These are phyloP conservation scores for Eristalis intricaria DNA, from an alignment of 2,888 invertebrate species.

Conservation along the genomic window DNA sequence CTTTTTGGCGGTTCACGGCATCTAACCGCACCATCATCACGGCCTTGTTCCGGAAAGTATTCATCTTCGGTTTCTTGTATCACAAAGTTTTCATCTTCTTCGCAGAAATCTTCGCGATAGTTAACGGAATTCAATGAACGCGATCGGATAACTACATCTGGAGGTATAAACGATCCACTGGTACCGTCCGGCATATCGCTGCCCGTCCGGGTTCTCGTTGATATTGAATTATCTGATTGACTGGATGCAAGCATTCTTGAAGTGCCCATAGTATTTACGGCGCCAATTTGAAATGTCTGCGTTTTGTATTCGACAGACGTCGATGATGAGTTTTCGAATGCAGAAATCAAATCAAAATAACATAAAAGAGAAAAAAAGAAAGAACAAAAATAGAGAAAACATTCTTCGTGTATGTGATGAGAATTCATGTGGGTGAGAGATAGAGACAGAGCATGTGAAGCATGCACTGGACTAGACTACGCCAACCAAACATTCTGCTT, in stretches of 20 bases:
- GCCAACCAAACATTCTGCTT: slow-evolving; percentile 39
- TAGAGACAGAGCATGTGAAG: neutral
- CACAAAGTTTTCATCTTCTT: slow-evolving; percentile 73
- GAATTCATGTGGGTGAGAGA: neutral
- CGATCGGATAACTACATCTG: slow-evolving; percentile 58
- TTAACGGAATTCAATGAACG: slow-evolving; percentile 75
- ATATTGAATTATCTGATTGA: slow-evolving; percentile 77
- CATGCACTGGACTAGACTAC: slow-evolving; percentile 21
- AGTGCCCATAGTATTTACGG: slow-evolving; percentile 46
- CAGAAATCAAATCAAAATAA: slow-evolving; percentile 62
- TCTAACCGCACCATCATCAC: slow-evolving; percentile 79
- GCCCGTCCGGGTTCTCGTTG: slow-evolving; percentile 49
- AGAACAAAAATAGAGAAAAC: slow-evolving; percentile 66
- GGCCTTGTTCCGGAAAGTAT: slow-evolving; percentile 6
- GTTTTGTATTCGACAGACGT: slow-evolving; percentile 35
- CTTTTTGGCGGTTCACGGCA: slow-evolving; percentile 77
- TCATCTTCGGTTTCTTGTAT: slow-evolving; percentile 43
- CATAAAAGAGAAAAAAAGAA: slow-evolving; percentile 68
- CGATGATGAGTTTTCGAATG: slow-evolving; percentile 43
- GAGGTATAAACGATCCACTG: slow-evolving; percentile 34
- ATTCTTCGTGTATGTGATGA: slow-evolving; percentile 51
- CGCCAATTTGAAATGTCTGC: slow-evolving; percentile 73
- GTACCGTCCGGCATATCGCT: slow-evolving; percentile 69
- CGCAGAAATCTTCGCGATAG: slow-evolving; percentile 75
- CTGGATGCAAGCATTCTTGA: slow-evolving; percentile 76